Base-by-base conservation (phyloP, 2,888 invertebrate species). In the Chrysolina americana region DNA sequence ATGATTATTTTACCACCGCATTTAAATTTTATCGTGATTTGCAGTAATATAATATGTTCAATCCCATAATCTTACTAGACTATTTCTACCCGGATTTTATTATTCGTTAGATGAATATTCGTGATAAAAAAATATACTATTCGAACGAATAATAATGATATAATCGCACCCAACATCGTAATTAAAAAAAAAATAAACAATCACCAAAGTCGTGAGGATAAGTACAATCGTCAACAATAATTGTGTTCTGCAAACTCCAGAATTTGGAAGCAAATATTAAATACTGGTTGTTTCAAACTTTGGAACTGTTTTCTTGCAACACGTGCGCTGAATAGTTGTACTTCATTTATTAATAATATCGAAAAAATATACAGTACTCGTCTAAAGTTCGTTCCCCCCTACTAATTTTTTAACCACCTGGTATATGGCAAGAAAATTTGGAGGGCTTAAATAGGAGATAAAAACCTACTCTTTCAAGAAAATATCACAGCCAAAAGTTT, bases 161-260 rank as follows among this genome's bases (percentile, higher is more conserved):
- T 59, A 28, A 59, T 59, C 59, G 36, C 59, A 59, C 23, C 13
- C 13, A 28, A 8, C 13, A 59, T 28, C n/a, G 10, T 59, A 59
- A 59, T 59, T 59, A 36, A 36, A 59, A 59, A 59, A 59, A 59
- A 59, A 10, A n/a, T 19, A 59, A 59, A 59, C 59, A 59, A 59
- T 10, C 15, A n/a, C 36, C n/a, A 0, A 2, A 50, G 50, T n/a
- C 59, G 59, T 59, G 59, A 59, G 59, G 28, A 23, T 59, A 59
- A 59, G n/a, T 59, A 36, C 28, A 21, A 21, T 13, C 11, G 21
- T 53, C 53, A 53, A 53, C 8, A 15, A n/a, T 59, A 59, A 59
- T 59, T 59, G n/a, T 36, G 28, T 59, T 15, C 59, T 28, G 59
- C 8, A 28, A 23, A 59, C 21, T 21, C 23, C 23, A 23, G 21